Percentiles rank a stretch among this genome's conserved stretches.
Evolutionary conservation across 2,113 vertebrate species (phyloP).

Genomic region (Aegotheles bennettii): DNA sequence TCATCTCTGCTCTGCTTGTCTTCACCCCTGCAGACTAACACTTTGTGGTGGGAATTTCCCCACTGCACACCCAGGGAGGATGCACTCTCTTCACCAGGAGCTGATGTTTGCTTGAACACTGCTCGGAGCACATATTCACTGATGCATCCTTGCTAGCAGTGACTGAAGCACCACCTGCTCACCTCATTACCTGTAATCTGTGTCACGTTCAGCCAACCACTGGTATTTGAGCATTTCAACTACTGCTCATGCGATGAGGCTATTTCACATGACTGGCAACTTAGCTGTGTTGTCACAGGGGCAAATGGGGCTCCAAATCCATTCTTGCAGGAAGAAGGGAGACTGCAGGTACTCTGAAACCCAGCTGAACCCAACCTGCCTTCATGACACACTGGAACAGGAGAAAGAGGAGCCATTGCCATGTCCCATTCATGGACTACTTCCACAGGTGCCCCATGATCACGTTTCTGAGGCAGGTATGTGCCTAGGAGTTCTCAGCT

Average conservation of each 20-base stretch:
- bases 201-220: neutral
- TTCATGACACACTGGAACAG: neutral
- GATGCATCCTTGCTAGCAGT: neutral
- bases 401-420: neutral
- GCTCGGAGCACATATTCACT: neutral
- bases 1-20: neutral
- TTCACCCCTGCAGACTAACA: neutral
- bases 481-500: neutral
- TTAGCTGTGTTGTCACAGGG: neutral
- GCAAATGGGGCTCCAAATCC: neutral
- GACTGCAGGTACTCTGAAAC: neutral
- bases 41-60: neutral
- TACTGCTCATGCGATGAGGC: neutral
- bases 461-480: neutral
- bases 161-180: neutral
- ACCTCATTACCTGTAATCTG: neutral
- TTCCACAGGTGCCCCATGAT: neutral
- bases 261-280: neutral
- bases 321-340: neutral
- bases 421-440: neutral
- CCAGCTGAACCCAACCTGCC: neutral
- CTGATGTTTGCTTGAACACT: neutral
- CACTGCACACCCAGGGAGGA: fast-evolving
- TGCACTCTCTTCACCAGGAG: neutral
- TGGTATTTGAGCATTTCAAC: neutral